A percentile compares a stretch with the other conserved stretches of the same genome.
Conservation (phyloP, 2,888 invertebrate species). For the Liopterus haemorrhoidalis region DNA sequence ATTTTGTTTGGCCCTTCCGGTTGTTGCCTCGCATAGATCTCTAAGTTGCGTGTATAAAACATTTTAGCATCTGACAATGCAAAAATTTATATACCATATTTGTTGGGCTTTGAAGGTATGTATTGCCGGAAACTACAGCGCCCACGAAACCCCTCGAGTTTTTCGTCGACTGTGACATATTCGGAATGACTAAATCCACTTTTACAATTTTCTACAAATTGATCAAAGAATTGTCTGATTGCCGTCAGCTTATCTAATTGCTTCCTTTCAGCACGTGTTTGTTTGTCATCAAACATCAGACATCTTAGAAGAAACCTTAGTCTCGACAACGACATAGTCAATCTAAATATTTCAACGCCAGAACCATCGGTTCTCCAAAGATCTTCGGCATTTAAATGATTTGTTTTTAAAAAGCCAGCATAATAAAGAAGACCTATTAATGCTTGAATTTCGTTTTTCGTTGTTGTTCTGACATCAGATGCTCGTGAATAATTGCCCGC, state of each 20-base stretch:
- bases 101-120: slow-evolving; percentile 37
- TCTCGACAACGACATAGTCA: slow-evolving; percentile 28
- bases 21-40: slow-evolving; percentile 34
- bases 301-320: slow-evolving; percentile 30
- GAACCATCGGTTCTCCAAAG: slow-evolving; percentile 30
- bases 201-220: slow-evolving; percentile 36
- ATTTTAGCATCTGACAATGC: slow-evolving; percentile 33
- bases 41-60: slow-evolving; percentile 33
- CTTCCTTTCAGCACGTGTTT: slow-evolving; percentile 23
- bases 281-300: slow-evolving; percentile 32
- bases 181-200: slow-evolving; percentile 28
- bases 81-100: slow-evolving; percentile 37
- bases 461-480: slow-evolving; percentile 24
- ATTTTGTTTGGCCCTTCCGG: slow-evolving; percentile 31
- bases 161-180: slow-evolving; percentile 36
- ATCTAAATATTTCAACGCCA: slow-evolving; percentile 31
- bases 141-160: slow-evolving; percentile 34
- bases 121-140: slow-evolving; percentile 36
- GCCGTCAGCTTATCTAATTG: slow-evolving; percentile 31
- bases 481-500: slow-evolving; percentile 25
- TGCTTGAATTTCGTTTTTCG: slow-evolving; percentile 29
- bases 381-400: slow-evolving; percentile 26
- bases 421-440: slow-evolving; percentile 33
- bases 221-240: slow-evolving; percentile 34
- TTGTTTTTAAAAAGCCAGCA: slow-evolving; percentile 30